Conservation (phyloP, 1,140 invertebrate genomes). For the Meteorus sp. region DNA sequence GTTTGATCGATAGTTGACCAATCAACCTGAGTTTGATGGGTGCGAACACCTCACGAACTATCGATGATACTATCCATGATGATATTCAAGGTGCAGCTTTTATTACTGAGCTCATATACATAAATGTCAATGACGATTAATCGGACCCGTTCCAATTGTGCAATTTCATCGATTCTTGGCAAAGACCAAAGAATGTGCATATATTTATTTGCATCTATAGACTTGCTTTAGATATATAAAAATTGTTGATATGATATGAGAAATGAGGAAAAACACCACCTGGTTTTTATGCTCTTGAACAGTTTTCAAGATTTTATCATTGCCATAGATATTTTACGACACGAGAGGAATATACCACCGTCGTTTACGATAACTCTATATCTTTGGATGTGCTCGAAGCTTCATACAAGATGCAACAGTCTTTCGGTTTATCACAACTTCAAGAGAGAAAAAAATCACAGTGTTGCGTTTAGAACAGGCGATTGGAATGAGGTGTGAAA, state of each 20-base stretch:
- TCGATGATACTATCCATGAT: background rate
- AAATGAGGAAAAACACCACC: background rate
- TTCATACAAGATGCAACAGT: constrained; percentile 28
- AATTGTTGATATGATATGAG: background rate
- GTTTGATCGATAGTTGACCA: too few relatives aligned
- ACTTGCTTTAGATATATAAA: background rate
- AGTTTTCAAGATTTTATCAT: constrained; percentile 1
- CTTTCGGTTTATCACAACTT: constrained; percentile 3
- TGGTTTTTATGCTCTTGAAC: background rate
- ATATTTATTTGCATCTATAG: background rate
- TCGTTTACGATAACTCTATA: constrained; percentile 19
- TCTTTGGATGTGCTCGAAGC: constrained; percentile 2
- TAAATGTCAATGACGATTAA: constrained; percentile 4
- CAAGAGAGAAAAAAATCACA: background rate
- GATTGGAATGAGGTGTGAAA: background rate
- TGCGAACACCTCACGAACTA: background rate
- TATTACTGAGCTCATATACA: background rate
- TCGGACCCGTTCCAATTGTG: background rate
- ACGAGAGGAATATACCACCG: background rate
- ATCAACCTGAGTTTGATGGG: background rate
- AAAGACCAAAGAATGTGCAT: background rate
- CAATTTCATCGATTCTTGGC: background rate
- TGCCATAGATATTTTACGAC: constrained; percentile 4
- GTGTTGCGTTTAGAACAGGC: too few relatives aligned
- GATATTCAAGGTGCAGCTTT: background rate